Conservation (phyloP, 2,113 vertebrate genomes). For the Brienomyrus brachyistius region DNA sequence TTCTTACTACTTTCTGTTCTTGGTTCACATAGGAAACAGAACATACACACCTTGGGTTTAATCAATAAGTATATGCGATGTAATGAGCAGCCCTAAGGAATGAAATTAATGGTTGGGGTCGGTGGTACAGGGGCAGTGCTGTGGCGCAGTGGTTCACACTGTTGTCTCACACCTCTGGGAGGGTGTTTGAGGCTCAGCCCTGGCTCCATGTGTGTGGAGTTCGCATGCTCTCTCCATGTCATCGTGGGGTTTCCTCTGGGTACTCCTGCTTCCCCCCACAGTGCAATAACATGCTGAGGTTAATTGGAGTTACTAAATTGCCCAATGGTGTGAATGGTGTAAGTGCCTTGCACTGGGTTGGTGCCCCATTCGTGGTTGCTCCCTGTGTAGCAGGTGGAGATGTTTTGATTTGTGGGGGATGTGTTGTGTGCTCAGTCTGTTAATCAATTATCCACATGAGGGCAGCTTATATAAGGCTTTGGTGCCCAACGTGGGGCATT, state of each 20-base stretch:
- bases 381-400: neutral
- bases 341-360: neutral
- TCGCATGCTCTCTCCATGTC: neutral
- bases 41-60: neutral
- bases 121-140: neutral
- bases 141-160: neutral
- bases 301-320: neutral
- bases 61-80: neutral
- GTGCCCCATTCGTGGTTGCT: neutral
- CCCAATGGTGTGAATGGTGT: neutral
- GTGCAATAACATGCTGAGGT: neutral
- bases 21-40: neutral
- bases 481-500: too few relatives aligned
- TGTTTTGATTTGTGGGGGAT: too few relatives aligned
- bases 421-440: too few relatives aligned
- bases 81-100: neutral
- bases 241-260: neutral
- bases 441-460: too few relatives aligned
- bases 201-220: neutral
- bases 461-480: too few relatives aligned
- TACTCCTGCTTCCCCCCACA: neutral
- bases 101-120: neutral
- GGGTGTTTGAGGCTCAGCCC: neutral
- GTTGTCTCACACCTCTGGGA: neutral
- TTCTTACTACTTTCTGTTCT: conserved; percentile 55